A percentile compares a stretch with the other conserved stretches of the same genome.
phyloP scores from a whole-genome alignment of 64 coral and sea anemone species.

The Montipora sp. region DNA sequence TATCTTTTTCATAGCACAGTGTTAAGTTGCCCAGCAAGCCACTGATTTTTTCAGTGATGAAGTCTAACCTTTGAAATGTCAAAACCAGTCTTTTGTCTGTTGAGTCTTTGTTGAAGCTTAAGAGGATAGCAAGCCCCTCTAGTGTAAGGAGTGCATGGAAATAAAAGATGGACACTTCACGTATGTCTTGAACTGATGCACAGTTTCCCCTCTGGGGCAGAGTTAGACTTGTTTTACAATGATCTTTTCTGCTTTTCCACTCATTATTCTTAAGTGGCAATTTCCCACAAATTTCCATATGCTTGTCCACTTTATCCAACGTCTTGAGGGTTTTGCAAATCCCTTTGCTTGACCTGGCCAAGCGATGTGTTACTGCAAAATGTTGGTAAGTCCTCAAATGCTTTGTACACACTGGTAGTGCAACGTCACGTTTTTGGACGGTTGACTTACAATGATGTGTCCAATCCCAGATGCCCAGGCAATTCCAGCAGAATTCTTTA shows the following conservation, averaged over 20 bases:
- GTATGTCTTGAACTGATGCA: not conserved
- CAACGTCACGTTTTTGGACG: conserved; percentile 33
- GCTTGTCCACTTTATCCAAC: conserved; percentile 15
- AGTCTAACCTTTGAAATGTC: conserved; percentile 59
- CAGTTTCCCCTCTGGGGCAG: conserved; percentile 12
- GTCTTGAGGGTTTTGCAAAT: conserved; percentile 18
- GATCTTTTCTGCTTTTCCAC: not conserved
- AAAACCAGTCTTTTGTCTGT: conserved; percentile 28
- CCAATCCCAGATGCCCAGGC: conserved; percentile 7
- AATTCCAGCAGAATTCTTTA: conserved; percentile 76
- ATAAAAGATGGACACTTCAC: conserved; percentile 50
- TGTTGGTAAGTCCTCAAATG: conserved; percentile 63
- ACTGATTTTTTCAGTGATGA: conserved; percentile 62
- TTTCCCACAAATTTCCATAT: conserved; percentile 11
- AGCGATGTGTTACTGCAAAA: conserved; percentile 47
- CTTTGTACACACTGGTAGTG: conserved; percentile 38
- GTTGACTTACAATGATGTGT: conserved; percentile 9
- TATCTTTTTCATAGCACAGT: conserved; percentile 15
- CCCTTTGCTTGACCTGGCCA: conserved; percentile 26
- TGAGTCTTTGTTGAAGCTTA: conserved; percentile 47
- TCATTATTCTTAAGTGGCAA: conserved; percentile 21
- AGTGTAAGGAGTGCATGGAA: conserved; percentile 83
- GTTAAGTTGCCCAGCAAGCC: conserved; percentile 37
- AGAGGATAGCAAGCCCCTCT: conserved; percentile 77
- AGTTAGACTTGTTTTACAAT: conserved; percentile 26